These are phyloP conservation scores for Harlomillsia oculata DNA, from an alignment of 1,140 invertebrate species.

Conservation along the genomic window DNA sequence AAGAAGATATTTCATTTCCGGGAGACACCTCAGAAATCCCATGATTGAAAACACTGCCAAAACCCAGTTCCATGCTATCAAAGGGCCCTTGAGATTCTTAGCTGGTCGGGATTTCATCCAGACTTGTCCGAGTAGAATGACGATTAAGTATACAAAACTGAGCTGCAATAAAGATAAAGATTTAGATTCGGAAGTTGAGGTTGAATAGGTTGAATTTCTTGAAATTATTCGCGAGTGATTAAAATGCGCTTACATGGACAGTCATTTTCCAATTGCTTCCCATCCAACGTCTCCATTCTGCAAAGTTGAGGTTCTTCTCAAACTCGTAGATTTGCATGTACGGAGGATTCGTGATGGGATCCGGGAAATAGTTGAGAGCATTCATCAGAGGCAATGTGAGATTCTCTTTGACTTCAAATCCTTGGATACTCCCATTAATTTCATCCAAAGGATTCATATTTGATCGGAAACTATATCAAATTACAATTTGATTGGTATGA, in stretches of 20 bases:
- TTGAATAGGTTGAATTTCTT: too few species aligned
- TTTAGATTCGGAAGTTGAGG: too few species aligned
- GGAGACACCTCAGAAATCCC: conserved; percentile 26
- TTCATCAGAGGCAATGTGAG: too few species aligned
- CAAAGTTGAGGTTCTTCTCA: conserved; percentile 64
- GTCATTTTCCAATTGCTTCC: conserved; percentile 85
- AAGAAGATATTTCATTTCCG: conserved; percentile 24
- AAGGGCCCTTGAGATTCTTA: conserved; percentile 71
- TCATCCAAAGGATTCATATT: too few species aligned
- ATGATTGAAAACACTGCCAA: conserved; percentile 63
- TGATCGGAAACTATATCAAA: too few species aligned
- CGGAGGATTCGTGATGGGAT: conserved; percentile 17
- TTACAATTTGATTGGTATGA: too few species aligned
- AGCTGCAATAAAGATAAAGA: too few species aligned
- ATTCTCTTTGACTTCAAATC: too few species aligned
- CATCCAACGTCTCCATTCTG: conserved; percentile 86
- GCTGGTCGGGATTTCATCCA: conserved; percentile 82
- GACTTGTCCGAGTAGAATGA: conserved; percentile 84
- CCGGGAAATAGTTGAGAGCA: too few species aligned
- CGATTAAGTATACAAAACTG: conserved; percentile 79
- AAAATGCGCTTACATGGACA: too few species aligned
- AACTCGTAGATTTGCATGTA: conserved; percentile 22
- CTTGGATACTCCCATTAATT: too few species aligned
- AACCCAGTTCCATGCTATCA: conserved; percentile 84
- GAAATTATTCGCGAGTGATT: too few species aligned